phyloP scores from a whole-genome alignment of 2,113 vertebrate genomes.

The Aldabrachelys gigantea region DNA sequence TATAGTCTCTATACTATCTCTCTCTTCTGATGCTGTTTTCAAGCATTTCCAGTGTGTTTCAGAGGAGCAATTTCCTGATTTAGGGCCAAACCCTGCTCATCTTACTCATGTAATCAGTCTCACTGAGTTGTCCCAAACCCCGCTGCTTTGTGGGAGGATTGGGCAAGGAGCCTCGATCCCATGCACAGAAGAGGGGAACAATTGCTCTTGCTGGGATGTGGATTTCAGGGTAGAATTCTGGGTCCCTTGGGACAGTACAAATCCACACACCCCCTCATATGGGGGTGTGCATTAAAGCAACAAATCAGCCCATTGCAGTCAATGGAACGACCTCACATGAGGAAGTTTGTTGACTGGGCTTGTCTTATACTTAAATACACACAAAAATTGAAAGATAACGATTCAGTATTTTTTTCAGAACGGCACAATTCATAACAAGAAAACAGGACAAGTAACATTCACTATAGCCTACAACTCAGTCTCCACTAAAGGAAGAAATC shows the following conservation, averaged over 20 bases:
- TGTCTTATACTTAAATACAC: background rate
- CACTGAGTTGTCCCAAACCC: background rate
- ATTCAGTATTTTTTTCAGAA: background rate
- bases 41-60: conserved; percentile 4
- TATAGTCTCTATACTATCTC: conserved; percentile 36
- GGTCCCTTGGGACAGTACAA: background rate
- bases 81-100: background rate
- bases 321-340: background rate
- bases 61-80: conserved; percentile 53
- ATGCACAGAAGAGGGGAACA: background rate
- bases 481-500: conserved; percentile 53
- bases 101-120: conserved; percentile 5
- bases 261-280: background rate
- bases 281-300: background rate
- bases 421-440: background rate
- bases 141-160: background rate
- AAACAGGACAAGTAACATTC: background rate
- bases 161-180: background rate
- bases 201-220: background rate
- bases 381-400: background rate
- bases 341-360: background rate
- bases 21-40: conserved; percentile 40
- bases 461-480: background rate
- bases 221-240: background rate
- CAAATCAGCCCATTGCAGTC: background rate